Conservation (phyloP, 1,140 invertebrate species). For the Hycleus phaleratus region DNA sequence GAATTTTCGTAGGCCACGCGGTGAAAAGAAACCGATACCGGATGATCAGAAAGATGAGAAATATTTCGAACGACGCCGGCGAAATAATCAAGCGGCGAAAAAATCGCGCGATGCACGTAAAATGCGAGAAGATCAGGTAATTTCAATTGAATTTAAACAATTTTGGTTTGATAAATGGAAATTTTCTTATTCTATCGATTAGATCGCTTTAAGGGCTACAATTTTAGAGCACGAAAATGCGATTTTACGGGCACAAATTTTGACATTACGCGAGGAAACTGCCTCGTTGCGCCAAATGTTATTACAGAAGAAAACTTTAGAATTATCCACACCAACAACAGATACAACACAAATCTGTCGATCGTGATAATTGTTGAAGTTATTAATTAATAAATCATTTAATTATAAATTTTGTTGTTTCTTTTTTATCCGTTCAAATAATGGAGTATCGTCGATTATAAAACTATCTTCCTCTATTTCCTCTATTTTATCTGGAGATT, state of each 20-base stretch:
- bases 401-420: no score
- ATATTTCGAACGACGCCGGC: constrained; percentile 76
- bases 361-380: background rate
- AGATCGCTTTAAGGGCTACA: constrained; percentile 72
- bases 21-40: constrained; percentile 81
- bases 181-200: constrained; percentile 15
- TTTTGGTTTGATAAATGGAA: background rate
- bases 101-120: constrained; percentile 80
- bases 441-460: background rate
- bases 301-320: constrained; percentile 35
- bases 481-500: background rate
- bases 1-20: constrained; percentile 51
- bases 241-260: constrained; percentile 68
- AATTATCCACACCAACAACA: constrained; percentile 15
- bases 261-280: constrained; percentile 72
- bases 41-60: constrained; percentile 81
- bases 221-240: constrained; percentile 81
- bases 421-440: no score
- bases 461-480: constrained; percentile 5
- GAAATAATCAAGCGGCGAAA: constrained; percentile 88
- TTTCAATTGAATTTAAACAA: background rate
- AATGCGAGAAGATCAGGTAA: constrained; percentile 75
- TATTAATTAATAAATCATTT: no score
- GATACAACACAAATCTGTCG: constrained; percentile 7
- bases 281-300: constrained; percentile 61